Conservation (phyloP, 2,888 invertebrate genomes). For the Mermis nigrescens region DNA sequence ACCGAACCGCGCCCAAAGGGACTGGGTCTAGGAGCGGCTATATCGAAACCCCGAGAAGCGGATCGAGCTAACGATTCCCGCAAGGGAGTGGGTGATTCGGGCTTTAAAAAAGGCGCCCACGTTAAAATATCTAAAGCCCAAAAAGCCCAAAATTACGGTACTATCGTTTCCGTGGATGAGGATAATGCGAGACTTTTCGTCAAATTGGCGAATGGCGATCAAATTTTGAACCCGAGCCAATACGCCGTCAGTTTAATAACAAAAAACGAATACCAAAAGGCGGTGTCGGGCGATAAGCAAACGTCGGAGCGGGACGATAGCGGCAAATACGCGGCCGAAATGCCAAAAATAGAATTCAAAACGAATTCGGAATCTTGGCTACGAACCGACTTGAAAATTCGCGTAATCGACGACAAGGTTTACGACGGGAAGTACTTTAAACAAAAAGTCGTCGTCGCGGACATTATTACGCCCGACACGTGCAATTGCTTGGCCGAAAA, state of each 20-base stretch:
- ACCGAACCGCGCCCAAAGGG: constrained; percentile 70
- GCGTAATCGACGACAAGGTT: constrained; percentile 33
- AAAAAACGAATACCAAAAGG: constrained; percentile 56
- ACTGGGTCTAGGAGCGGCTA: constrained; percentile 72
- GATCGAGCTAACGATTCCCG: constrained; percentile 7
- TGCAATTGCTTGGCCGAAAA: constrained; percentile 33
- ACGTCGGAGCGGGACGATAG: constrained; percentile 1
- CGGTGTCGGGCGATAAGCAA: constrained; percentile 26
- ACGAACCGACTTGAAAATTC: constrained; percentile 31
- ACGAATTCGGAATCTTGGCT: constrained; percentile 25
- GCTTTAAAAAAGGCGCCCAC: constrained; percentile 11
- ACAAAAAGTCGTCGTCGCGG: constrained; percentile 30
- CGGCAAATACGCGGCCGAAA: not conserved
- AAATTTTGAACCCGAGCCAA: constrained; percentile 14
- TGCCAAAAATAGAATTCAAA: constrained; percentile 4
- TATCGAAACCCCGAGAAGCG: not conserved
- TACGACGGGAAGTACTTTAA: constrained; percentile 32
- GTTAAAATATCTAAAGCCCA: constrained; percentile 13
- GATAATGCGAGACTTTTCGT: constrained; percentile 58
- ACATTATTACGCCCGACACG: constrained; percentile 28
- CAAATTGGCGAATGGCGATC: constrained; percentile 35
- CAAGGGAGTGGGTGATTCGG: not conserved
- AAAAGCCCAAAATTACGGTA: constrained; percentile 13
- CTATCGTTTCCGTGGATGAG: constrained; percentile 49
- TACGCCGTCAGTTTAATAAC: constrained; percentile 52